Base-by-base conservation (phyloP, 1,140 invertebrate genomes). In the Dermatophagoides farinae region DNA sequence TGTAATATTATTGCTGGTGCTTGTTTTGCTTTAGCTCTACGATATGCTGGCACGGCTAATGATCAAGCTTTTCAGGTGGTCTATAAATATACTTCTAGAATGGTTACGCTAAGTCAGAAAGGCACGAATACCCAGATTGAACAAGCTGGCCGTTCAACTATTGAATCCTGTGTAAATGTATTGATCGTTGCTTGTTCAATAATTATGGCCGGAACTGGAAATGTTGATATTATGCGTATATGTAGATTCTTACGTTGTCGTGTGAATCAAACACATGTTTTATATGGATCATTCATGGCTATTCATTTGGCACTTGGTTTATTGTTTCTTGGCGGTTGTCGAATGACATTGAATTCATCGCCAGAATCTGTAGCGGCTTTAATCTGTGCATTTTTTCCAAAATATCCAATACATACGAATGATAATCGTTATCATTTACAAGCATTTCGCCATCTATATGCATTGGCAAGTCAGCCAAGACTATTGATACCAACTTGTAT, bases 401-500 rank as follows among this genome's bases (percentile, higher is more conserved):
- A 93, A 72, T 97, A 91, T 72, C 93, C 93, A 47, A 89, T 84
- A 5, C 88, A 95, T 71, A 90, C 85, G 67, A 89, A 89, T 69
- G 92, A 97, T 70, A 97, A 97, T 71, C 81, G 87, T 60, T 93
- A 92, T 71, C 89, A 95, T 73, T 74, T 96, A 57, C 91, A 97
- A 80, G 91, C 92, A 0, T 81, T 97, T 64, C 75, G 92, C 38
- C 93, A 97, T 74, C 73, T 97, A 16, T 97, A 97, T 71, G 90
- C 96, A 11, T 70, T 97, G 55, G 91, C 91, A 1, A 83, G 84
- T 11, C 87, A 97, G 70, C 83, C 87, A 0, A 74, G 93, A 20
- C 71, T 96, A 10, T 74, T 97, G 41, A 74, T 96, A 57, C 89
- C 90, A 0, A 77, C 82, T 49, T 87, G 93, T 70, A 82, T 96